phyloP scores from a whole-genome alignment of 2,797 vertebrate species.

The Arnoldichthys spilopterus region DNA sequence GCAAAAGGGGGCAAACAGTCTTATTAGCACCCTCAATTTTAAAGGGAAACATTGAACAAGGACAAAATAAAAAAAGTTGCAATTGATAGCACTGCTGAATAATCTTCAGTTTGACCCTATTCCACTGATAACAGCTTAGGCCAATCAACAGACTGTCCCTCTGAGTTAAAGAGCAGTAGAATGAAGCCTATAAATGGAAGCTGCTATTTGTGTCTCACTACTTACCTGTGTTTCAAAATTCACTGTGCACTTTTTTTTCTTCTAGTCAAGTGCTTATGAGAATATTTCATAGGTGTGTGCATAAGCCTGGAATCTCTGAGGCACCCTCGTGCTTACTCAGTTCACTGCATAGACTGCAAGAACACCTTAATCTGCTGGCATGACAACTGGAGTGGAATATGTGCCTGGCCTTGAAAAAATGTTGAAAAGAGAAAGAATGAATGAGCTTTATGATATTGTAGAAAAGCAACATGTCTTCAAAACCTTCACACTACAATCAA shows the following conservation, averaged over 20 bases:
- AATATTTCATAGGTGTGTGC: not conserved
- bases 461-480: slow-evolving; percentile 1
- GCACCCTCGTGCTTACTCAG: slow-evolving; percentile 40
- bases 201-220: not conserved
- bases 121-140: not conserved
- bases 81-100: not conserved
- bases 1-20: not conserved
- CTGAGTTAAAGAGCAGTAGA: not conserved
- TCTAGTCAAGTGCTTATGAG: not conserved
- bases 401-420: slow-evolving; percentile 78
- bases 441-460: slow-evolving; percentile 64
- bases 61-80: no score
- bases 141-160: not conserved
- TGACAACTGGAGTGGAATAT: slow-evolving; percentile 77
- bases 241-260: not conserved
- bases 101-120: not conserved
- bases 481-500: slow-evolving; percentile 17
- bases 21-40: not conserved
- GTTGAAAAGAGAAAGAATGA: slow-evolving; percentile 73
- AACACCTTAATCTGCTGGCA: slow-evolving; percentile 75
- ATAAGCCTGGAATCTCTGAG: slow-evolving; percentile 7
- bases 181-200: not conserved
- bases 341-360: slow-evolving; percentile 58
- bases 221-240: not conserved
- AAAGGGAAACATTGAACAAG: no score